Evolutionary conservation across 2,113 vertebrate genomes (phyloP), one percentile per base, ranked within the genome.

Genomic region (Percina caprodes): DNA sequence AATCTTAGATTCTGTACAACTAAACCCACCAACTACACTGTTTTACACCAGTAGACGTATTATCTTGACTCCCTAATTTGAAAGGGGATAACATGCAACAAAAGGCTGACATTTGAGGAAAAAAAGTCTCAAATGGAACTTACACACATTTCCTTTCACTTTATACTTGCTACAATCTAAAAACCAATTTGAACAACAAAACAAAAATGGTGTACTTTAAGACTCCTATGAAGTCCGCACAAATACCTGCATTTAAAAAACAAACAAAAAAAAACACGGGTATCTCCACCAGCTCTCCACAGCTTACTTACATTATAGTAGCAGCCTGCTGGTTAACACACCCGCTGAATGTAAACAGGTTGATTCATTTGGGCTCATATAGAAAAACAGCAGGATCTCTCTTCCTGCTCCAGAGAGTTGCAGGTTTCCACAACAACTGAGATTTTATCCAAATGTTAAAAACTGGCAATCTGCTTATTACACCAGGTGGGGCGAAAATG

Each of bases 401-500:
- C 74, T 70, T 61, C 49, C 11, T 8, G 61, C 81, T 79, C n/a
- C 5, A 48, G 60, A 42, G 46, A 69, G 23, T 65, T 60, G 67
- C 67, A 85, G 72, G 80, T 86, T 82, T 79, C 51, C 74, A 67
- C 48, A 70, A 86, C 45, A n/a, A 55, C 45, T 8, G 35, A 49
- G 60, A 74, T 86, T 83, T 86, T 51, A 78, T 86, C 88, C 90
- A 73, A 91, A 91, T 86, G 93, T 86, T 93, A 51, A 74, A 82
- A 79, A 72, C 80, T 84, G 89, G 81, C 83, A 86, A 82, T 82
- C 74, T 79, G 87, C 90, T 84, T 66, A 68, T 91, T 93, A 82
- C 83, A 58, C 79, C 89, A 89, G 87, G 82, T 83, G 74, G 91
- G 91, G 71, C 79, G 81, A 88, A 85, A 92, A 92, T 89, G 87